Evolutionary conservation across 2,888 invertebrate genomes (phyloP), one percentile per base, ranked within the genome.

Genomic region (Cheilosia pagana): DNA sequence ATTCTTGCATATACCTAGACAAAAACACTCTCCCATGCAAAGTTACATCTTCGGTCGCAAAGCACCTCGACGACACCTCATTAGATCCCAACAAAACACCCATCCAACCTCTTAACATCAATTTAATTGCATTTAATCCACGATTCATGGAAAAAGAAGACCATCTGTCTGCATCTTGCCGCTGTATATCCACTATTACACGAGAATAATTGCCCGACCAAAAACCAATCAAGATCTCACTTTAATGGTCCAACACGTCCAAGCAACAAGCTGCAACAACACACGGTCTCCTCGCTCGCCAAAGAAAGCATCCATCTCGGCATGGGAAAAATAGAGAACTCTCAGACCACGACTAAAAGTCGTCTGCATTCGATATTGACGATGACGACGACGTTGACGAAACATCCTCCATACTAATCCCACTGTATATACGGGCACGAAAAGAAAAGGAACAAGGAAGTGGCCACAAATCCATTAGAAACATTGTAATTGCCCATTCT

Each of bases 401-500:
- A 39, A 53, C 50, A 41, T 55, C 71, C 59, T 43, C 57, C 68
- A 60, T 60, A 71, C 70, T 71, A 77, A 59, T 78, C 77, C 19
- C 43, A 21, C 21, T 72, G 31, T 10, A 8, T 31, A n/a, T n/a
- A n/a, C n/a, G 7, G 28, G 8, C 10, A 10, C 77, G 57, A 67
- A 82, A 76, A 77, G 71, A 82, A 82, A 78, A 82, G 82, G 82
- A 82, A 82, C 67, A 82, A 82, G 82, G 82, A 82, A 82, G 82
- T 82, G 67, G 35, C 71, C 78, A 48, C 35, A 72, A 50, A 77
- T 65, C 78, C 78, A 82, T 82, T 78, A 82, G 82, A 82, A 78
- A 55, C 48, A 62, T 67, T 78, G 78, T 78, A 82, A 82, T 82
- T 82, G 68, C 67, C 71, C 77, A 39, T 19, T 62, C 53, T 53